A percentile compares a stretch with the other conserved stretches of the same genome.
These are phyloP conservation scores for Muraenolepis orangiensis DNA, from an alignment of 2,797 vertebrate genomes.

Conservation along the genomic window DNA sequence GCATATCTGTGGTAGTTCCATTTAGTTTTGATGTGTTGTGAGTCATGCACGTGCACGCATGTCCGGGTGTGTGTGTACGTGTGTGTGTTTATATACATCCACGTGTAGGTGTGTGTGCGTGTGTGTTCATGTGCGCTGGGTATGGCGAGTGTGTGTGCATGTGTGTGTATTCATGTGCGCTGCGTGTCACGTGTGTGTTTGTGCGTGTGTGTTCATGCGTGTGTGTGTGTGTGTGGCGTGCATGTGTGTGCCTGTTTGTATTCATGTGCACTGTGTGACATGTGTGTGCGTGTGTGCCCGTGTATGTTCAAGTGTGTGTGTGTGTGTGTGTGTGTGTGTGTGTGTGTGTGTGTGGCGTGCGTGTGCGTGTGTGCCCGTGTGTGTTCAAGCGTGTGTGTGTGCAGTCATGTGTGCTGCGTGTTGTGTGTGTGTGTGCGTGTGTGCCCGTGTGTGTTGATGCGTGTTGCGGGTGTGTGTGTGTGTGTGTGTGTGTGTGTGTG, in stretches of 20 bases:
- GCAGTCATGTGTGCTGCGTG: constrained; percentile 21
- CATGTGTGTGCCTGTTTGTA: constrained; percentile 7
- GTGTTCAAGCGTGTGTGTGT: constrained; percentile 42
- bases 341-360: neutral
- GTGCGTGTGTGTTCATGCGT: no score
- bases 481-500: neutral
- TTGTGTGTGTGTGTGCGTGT: constrained; percentile 4
- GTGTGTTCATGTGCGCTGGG: no score
- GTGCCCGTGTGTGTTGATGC: constrained; percentile 37
- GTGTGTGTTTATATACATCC: constrained; percentile 7
- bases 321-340: neutral
- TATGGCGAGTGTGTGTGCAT: no score
- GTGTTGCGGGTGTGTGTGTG: no score
- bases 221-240: constrained; percentile 5
- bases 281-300: constrained; percentile 4
- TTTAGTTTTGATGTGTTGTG: neutral
- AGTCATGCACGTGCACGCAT: neutral
- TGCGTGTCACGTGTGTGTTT: no score
- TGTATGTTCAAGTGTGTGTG: constrained; percentile 36
- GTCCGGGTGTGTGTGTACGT: neutral
- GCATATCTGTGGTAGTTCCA: neutral
- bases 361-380: neutral
- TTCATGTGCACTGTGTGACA: no score
- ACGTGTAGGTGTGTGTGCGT: neutral
- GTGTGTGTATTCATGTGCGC: no score